Percentiles rank a stretch among this genome's conserved stretches.
Evolutionary conservation across 2,797 vertebrate genomes (phyloP).

Genomic region (Bradypodion pumilum): DNA sequence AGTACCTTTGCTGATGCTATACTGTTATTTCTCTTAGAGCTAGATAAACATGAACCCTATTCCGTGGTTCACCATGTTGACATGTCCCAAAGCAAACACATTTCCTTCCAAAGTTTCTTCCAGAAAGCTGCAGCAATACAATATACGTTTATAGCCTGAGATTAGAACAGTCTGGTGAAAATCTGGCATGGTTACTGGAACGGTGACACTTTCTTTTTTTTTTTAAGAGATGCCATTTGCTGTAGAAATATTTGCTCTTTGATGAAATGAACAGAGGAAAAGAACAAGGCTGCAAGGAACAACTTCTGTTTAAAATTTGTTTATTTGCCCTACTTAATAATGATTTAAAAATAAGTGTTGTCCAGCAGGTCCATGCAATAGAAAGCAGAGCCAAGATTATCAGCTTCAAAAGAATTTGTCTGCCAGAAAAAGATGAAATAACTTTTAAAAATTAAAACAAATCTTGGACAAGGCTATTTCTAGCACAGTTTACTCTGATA

Average conservation of each 20-base stretch:
- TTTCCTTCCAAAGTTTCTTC: neutral
- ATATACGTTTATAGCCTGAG: neutral
- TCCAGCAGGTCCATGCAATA: constrained; percentile 7
- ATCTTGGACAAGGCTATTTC: constrained; percentile 4
- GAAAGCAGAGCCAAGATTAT: constrained; percentile 9
- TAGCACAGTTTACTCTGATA: constrained; percentile 3
- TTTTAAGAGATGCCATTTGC: neutral
- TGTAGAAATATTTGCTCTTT: neutral
- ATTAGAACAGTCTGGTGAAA: neutral
- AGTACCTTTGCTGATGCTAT: neutral
- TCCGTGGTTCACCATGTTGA: neutral
- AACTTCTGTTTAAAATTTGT: neutral
- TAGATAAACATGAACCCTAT: neutral
- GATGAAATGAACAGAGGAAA: neutral
- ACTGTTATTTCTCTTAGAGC: neutral
- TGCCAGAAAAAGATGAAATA: constrained; percentile 2
- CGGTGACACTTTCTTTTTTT: neutral
- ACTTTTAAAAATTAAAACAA: neutral
- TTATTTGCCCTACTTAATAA: constrained; percentile 10
- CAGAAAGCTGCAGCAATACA: neutral
- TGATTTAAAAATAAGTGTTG: neutral
- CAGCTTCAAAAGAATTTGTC: constrained; percentile 4
- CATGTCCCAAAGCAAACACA: neutral
- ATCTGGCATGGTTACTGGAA: neutral
- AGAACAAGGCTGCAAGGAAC: neutral